phyloP scores from a whole-genome alignment of 2,888 invertebrate genomes.

The Rhamnusium bicolor region DNA sequence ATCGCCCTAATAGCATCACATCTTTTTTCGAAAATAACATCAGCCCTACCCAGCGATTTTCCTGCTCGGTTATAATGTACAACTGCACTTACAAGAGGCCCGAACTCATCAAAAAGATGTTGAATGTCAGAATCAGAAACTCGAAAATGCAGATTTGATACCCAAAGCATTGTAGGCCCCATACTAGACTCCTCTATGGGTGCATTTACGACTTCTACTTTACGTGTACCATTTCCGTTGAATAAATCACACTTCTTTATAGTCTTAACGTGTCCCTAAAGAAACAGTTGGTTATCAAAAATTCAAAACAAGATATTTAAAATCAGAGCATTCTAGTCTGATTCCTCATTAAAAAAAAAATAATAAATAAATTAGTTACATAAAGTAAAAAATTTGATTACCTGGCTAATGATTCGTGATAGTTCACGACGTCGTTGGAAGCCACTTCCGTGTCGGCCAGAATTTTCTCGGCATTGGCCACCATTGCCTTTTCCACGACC shows the following conservation, averaged over 20 bases:
- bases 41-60: constrained; percentile 96
- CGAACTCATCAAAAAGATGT: constrained; percentile 98
- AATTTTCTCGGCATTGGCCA: constrained; percentile 73
- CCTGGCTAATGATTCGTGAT: constrained; percentile 81
- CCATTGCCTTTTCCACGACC: constrained; percentile 59
- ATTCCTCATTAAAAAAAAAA: constrained; percentile 43
- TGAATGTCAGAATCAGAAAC: constrained; percentile 97
- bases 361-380: constrained; percentile 39
- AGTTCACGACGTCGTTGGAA: constrained; percentile 82
- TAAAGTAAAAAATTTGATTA: constrained; percentile 67
- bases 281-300: constrained; percentile 67
- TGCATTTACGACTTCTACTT: constrained; percentile 68
- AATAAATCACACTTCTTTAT: constrained; percentile 99
- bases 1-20: constrained; percentile 96
- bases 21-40: constrained; percentile 94
- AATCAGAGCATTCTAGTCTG: constrained; percentile 53
- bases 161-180: constrained; percentile 89
- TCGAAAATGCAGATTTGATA: constrained; percentile 97
- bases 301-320: constrained; percentile 49
- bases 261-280: constrained; percentile 95
- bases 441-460: constrained; percentile 63
- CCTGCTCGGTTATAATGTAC: constrained; percentile 98
- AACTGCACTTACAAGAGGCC: constrained; percentile 92
- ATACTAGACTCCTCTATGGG: constrained; percentile 70
- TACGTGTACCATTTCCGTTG: constrained; percentile 79